Conservation (phyloP, 2,888 invertebrate species). For the Odiellus spinosus region DNA sequence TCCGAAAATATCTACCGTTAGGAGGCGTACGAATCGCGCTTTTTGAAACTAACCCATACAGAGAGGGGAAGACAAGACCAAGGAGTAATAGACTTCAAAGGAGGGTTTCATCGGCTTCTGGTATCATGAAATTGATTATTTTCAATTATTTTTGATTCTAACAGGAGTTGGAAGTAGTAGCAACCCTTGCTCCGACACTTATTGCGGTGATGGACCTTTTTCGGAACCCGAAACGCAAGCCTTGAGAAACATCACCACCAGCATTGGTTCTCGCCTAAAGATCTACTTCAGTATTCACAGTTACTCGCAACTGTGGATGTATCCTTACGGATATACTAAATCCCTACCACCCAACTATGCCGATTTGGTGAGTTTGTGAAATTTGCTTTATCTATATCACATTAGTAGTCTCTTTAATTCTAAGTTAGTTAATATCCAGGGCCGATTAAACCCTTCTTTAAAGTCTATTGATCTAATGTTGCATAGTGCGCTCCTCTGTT, state of each 20-base stretch:
- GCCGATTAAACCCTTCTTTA: background rate
- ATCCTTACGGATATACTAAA: constrained; percentile 16
- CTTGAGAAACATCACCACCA: constrained; percentile 13
- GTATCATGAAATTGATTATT: background rate
- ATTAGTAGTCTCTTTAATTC: no score
- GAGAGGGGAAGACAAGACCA: no score
- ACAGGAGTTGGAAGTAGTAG: constrained; percentile 16
- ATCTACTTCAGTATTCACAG: constrained; percentile 18
- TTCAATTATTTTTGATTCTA: background rate
- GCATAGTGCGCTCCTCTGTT: no score
- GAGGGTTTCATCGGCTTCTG: no score
- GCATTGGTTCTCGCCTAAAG: constrained; percentile 10
- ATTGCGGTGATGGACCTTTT: constrained; percentile 18
- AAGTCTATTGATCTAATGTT: no score
- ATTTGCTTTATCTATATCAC: no score
- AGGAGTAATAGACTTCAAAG: no score
- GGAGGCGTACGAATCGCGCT: no score
- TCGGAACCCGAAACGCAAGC: constrained; percentile 20
- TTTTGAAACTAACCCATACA: no score
- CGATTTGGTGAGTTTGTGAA: constrained; percentile 10
- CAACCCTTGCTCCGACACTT: constrained; percentile 20
- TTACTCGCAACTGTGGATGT: constrained; percentile 20
- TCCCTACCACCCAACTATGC: constrained; percentile 8
- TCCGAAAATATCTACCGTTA: no score
- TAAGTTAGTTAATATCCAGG: constrained; percentile 17